These are phyloP conservation scores for Platyscapa corneri DNA, from an alignment of 1,140 invertebrate genomes.

Conservation along the genomic window DNA sequence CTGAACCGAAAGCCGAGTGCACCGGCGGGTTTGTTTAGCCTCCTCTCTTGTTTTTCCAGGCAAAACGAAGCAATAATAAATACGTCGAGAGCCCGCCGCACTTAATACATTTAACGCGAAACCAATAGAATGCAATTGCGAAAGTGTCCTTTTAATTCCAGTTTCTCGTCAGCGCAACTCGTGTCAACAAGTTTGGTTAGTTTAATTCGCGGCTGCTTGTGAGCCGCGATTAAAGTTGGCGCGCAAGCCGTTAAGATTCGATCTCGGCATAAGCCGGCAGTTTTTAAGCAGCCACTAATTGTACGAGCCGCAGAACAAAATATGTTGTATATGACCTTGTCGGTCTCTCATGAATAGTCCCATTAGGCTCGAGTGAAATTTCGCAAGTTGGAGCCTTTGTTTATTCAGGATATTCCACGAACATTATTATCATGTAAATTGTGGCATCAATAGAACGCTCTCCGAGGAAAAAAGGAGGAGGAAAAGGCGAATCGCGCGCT, in stretches of 20 bases:
- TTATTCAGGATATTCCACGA: slow-evolving; percentile 43
- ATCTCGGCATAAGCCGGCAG: not conserved
- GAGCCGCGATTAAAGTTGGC: not conserved
- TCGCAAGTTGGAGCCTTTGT: slow-evolving; percentile 31
- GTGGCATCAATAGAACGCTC: not conserved
- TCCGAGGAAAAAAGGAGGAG: not conserved
- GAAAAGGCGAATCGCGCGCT: too few species aligned
- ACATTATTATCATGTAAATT: slow-evolving; percentile 48
- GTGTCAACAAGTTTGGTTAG: not conserved
- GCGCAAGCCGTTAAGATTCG: not conserved
- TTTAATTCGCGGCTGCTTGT: not conserved
- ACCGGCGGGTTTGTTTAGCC: not conserved
- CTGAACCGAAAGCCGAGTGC: not conserved
- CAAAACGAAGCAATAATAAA: not conserved
- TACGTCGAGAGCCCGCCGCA: not conserved
- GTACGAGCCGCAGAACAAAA: not conserved
- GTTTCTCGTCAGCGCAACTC: not conserved
- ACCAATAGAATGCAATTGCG: not conserved
- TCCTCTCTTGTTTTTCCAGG: not conserved
- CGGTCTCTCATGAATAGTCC: slow-evolving; percentile 3
- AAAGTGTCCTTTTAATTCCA: not conserved
- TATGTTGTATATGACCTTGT: not conserved
- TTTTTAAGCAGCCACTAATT: not conserved
- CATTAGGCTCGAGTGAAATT: slow-evolving; percentile 33
- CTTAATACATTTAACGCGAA: not conserved